Conservation (phyloP, 2,113 vertebrate genomes). For the Pseudolaguvia tuberculata region DNA sequence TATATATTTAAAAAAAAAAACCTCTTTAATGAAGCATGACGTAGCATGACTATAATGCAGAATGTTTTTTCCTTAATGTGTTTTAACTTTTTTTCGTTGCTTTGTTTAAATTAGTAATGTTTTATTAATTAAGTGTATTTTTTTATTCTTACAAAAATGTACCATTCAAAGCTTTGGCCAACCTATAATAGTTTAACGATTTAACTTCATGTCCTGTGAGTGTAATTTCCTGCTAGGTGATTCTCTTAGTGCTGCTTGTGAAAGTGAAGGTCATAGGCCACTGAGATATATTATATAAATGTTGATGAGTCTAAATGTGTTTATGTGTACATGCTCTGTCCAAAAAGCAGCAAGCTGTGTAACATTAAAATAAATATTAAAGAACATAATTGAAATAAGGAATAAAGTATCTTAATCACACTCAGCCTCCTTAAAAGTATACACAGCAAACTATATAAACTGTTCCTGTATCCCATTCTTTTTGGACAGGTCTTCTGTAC, state of each 20-base stretch:
- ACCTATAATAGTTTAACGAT: conserved; percentile 41
- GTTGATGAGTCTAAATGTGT: conserved; percentile 51
- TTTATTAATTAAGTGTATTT: background rate
- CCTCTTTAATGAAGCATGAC: background rate
- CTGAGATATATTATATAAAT: conserved; percentile 45
- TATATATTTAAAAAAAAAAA: no score
- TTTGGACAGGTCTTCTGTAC: no score
- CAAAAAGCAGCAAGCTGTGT: no score
- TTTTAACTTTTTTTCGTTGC: background rate
- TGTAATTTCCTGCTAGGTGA: conserved; percentile 47
- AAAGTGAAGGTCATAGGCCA: conserved; percentile 52
- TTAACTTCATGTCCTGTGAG: conserved; percentile 43
- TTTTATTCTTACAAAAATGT: background rate
- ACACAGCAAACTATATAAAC: no score
- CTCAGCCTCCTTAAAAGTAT: no score
- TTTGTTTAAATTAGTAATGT: background rate
- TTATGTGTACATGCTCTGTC: conserved; percentile 29
- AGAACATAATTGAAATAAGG: no score
- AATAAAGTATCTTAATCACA: no score
- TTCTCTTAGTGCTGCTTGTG: conserved; percentile 26
- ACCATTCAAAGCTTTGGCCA: conserved; percentile 28
- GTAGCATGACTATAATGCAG: conserved; percentile 18
- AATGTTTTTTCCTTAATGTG: conserved; percentile 4
- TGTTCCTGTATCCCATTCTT: no score
- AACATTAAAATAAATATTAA: no score